These are phyloP conservation scores for Autographa gamma DNA, from an alignment of 2,888 invertebrate genomes.

Conservation along the genomic window DNA sequence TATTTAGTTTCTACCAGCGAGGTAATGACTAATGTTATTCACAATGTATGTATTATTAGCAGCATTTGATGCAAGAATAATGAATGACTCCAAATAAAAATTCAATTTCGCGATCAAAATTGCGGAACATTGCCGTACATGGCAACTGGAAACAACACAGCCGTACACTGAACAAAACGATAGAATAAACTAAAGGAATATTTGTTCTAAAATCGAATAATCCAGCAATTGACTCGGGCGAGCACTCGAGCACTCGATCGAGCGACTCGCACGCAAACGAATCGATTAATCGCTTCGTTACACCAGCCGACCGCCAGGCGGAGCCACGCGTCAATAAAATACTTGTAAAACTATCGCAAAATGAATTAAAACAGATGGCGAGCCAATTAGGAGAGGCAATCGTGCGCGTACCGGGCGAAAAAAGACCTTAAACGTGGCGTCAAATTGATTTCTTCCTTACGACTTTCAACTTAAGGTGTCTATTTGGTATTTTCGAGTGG, in stretches of 20 bases:
- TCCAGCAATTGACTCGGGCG: constrained; percentile 74
- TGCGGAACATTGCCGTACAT: constrained; percentile 42
- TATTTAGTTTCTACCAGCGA: constrained; percentile 32
- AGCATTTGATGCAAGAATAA: constrained; percentile 23
- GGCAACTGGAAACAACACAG: constrained; percentile 26
- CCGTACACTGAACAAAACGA: constrained; percentile 57
- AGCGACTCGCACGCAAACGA: constrained; percentile 83
- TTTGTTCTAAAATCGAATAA: constrained; percentile 75
- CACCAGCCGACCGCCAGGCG: constrained; percentile 81
- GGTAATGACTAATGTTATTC: constrained; percentile 33
- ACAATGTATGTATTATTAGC: constrained; percentile 14
- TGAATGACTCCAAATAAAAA: constrained; percentile 22
- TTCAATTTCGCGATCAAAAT: constrained; percentile 39
- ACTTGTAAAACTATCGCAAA: constrained; percentile 89
- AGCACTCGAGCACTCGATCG: constrained; percentile 74
- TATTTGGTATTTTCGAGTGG: constrained; percentile 61
- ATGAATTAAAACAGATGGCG: constrained; percentile 88
- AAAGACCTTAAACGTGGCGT: constrained; percentile 73
- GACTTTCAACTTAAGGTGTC: constrained; percentile 64
- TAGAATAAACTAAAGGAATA: constrained; percentile 70
- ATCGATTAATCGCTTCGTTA: constrained; percentile 87
- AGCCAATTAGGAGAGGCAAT: constrained; percentile 88
- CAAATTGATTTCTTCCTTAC: constrained; percentile 69
- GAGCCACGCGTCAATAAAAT: constrained; percentile 88
- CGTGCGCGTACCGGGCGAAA: constrained; percentile 86